A percentile compares a stretch with the other conserved stretches of the same genome.
Evolutionary conservation across 37 sponge, comb jelly and placozoan species (phyloP).

Genomic region (Geodia barretti): DNA sequence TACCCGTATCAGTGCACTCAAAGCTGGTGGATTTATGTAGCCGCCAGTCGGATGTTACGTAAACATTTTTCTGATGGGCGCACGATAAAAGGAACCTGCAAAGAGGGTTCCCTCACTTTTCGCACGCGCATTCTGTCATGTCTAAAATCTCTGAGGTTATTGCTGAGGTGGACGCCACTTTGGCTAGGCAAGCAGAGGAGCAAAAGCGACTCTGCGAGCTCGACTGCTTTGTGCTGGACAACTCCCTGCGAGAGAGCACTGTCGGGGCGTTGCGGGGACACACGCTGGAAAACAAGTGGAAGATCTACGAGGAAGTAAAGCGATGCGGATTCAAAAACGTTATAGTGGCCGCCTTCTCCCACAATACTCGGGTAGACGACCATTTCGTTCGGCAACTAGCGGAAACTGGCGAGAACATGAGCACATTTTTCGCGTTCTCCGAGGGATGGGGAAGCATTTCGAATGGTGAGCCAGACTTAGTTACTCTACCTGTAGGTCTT

Average conservation of each 20-base stretch:
- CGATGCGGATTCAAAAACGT: constrained; percentile 70
- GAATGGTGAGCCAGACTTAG: constrained; percentile 54
- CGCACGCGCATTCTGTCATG: too few species aligned
- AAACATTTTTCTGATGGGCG: too few species aligned
- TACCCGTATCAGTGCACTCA: too few species aligned
- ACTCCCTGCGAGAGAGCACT: constrained; percentile 93
- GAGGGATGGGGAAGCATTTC: constrained; percentile 50
- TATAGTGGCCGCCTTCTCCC: constrained; percentile 80
- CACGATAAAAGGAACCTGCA: too few species aligned
- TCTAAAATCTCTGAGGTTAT: too few species aligned
- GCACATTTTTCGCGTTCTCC: constrained; percentile 65
- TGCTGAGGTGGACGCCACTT: too few species aligned
- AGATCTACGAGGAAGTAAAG: constrained; percentile 72
- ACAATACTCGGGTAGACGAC: constrained; percentile 82
- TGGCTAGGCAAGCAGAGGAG: too few species aligned
- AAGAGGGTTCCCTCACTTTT: too few species aligned
- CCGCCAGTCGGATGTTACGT: too few species aligned
- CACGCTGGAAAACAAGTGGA: constrained; percentile 78
- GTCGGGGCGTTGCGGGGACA: constrained; percentile 85
- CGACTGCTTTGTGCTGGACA: constrained; percentile 86
- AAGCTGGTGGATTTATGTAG: too few species aligned
- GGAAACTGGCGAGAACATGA: constrained; percentile 53
- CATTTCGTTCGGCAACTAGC: constrained; percentile 60
- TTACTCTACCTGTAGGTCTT: constrained; percentile 53
- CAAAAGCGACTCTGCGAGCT: constrained; percentile 53